Evolutionary conservation across 2,113 vertebrate genomes (phyloP).

Genomic region (Tragelaphus buxtoni): DNA sequence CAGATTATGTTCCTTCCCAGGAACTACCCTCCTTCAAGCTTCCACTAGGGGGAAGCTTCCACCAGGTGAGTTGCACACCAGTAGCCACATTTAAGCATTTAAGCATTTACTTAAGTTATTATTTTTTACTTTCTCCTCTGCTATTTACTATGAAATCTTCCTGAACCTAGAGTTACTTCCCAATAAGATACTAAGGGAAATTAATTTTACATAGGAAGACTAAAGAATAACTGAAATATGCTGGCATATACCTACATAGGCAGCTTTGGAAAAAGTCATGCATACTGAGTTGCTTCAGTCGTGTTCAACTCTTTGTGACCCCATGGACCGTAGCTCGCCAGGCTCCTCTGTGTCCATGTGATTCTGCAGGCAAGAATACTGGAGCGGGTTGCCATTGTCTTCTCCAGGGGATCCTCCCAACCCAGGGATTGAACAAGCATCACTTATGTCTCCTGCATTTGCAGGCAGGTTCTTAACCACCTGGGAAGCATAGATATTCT

Average conservation of each 20-base stretch:
- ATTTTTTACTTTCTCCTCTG: not conserved
- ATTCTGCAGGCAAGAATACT: not conserved
- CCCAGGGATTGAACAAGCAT: not conserved
- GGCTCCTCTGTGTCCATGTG: not conserved
- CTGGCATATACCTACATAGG: not conserved
- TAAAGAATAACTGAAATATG: not conserved
- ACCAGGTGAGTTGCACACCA: not conserved
- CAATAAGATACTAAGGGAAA: not conserved
- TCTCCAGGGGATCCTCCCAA: not conserved
- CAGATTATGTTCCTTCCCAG: not conserved
- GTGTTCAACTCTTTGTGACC: not conserved
- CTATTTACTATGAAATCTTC: not conserved
- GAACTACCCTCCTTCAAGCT: not conserved
- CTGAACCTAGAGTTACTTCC: not conserved
- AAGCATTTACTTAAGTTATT: not conserved
- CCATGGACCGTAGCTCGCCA: rapidly evolving
- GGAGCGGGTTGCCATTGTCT: not conserved
- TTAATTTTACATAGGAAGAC: not conserved
- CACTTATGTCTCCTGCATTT: not conserved
- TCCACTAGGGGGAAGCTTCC: not conserved
- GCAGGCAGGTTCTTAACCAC: not conserved
- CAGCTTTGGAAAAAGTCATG: not conserved
- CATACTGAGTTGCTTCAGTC: not conserved
- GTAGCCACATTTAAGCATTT: not conserved
- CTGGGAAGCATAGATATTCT: not conserved